Evolutionary conservation across 2,888 invertebrate genomes (phyloP).

Genomic region (Pseudanteris insignis): DNA sequence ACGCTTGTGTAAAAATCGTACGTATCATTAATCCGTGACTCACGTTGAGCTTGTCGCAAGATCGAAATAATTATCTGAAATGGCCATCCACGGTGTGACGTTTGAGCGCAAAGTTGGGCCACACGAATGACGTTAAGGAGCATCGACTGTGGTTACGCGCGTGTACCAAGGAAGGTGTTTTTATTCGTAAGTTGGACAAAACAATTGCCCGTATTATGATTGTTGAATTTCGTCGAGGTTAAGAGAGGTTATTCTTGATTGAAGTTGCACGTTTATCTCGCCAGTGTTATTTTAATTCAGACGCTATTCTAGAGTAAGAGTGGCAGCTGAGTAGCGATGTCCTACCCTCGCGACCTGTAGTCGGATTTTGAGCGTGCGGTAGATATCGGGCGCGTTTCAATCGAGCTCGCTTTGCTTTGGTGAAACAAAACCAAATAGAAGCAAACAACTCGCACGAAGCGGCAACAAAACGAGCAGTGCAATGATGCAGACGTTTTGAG

Average conservation of each 20-base stretch:
- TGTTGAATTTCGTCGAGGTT: conserved; percentile 17
- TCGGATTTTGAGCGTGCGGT: conserved; percentile 48
- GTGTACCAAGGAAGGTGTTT: no score
- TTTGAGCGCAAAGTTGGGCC: no score
- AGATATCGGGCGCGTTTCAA: conserved; percentile 49
- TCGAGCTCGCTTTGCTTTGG: conserved; percentile 17
- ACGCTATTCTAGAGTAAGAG: conserved; percentile 52
- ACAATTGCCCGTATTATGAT: conserved; percentile 5
- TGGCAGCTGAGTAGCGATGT: conserved; percentile 16
- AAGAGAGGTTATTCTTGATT: conserved; percentile 31
- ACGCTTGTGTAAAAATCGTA: no score
- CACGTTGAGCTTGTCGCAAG: no score
- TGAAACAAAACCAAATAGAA: not conserved
- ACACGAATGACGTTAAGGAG: no score
- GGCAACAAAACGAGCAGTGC: not conserved
- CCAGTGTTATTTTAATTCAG: conserved; percentile 52
- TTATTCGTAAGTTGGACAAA: no score
- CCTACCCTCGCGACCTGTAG: conserved; percentile 30
- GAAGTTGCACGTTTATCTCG: conserved; percentile 30
- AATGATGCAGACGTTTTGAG: not conserved
- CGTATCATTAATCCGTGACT: no score
- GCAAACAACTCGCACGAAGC: not conserved
- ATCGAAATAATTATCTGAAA: no score
- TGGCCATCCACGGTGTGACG: no score
- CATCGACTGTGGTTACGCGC: not conserved